Evolutionary conservation across 1,140 invertebrate species (phyloP), one percentile per base, ranked within the genome.

Genomic region (Zaprionus africanus): DNA sequence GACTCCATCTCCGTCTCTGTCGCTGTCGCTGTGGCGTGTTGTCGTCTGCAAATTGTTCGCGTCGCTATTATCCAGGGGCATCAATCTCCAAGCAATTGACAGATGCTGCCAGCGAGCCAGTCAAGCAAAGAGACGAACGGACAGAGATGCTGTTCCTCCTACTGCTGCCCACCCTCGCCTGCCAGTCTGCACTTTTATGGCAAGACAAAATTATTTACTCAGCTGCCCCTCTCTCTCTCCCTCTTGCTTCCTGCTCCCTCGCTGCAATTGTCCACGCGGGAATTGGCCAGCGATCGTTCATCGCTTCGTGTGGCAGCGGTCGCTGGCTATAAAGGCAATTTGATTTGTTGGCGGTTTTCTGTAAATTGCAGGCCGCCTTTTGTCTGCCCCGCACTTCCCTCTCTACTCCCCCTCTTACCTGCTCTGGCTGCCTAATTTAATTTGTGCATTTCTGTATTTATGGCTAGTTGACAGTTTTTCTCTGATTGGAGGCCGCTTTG

Each of bases 11-110:
- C 66, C 53, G 62, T 71, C 41, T 43, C 15, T 2, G n/a, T 7
- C 41, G 41, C 41, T 41, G 38, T n/a, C 12, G 41, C 41, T 81
- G 75, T 69, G 75, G 69, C 80, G 82, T 88, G 83, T 79, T 84
- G 83, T 87, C 84, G 84, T 88, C 84, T 81, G 84, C 84, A 88
- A 90, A 90, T 88, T 88, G 84, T 90, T 90, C 78, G 84, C 85
- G 85, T 88, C 84, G 84, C 85, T 88, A 88, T 88, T 88, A 88
- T 88, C 84, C 84, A 90, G 84, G 85, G 84, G 85, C 84, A 88
- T 88, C 84, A 88, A 88, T 88, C 84, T 88, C 84, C 74, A 38
- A 72, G 61, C 78, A 84, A 88, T 88, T 88, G 84, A 88, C 84
- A 88, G 84, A 72, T 76, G 74, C 72, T 75, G 66, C 72, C 72